Evolutionary conservation across 2,888 invertebrate species (phyloP), one percentile per base, ranked within the genome.

Genomic region (Phania funesta): DNA sequence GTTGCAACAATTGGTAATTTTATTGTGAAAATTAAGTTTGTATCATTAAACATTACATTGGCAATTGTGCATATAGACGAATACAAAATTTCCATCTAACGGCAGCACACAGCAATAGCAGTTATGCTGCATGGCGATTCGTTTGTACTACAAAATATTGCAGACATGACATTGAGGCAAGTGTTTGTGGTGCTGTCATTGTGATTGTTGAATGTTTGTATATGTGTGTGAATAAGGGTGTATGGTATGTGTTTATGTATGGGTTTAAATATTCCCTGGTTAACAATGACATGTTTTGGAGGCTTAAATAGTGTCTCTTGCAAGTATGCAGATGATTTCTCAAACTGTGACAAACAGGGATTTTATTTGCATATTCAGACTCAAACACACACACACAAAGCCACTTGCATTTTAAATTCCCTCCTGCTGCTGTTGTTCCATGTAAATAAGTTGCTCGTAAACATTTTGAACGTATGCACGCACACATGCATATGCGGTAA

Each of bases 21-120:
- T 64, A 82, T 82, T 82, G 77, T 35, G 77, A 77, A 64, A 82
- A 82, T 77, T 82, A 74, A 82, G 81, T 82, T 82, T 77, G 77
- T 74, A 54, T 82, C 73, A 82, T 74, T 82, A 74, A 77, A 82
- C 81, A 82, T 64, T 64, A 74, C 81, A 74, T 56, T 77, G 81
- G 64, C 68, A 82, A 82, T 77, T 74, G 50, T 68, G 41, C 56
- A 73, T 70, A 81, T 54, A 67, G 13, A 67, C 24, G 29, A 29
- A 75, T 29, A 24, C 38, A n/a, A 41, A 29, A 67, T 52, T 52
- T 56, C 5, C 41, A 44, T 35, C 32, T 16, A 8, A 24, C 38
- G 13, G 7, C 35, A 54, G 41, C 29, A 16, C 1, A 11, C 18
- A 44, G 16, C 2, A 0, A 18, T 8, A 44, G 11, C 35, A 38